phyloP scores from a whole-genome alignment of 92 coral and sea anemone genomes.

The Epizoanthus stellaris region DNA sequence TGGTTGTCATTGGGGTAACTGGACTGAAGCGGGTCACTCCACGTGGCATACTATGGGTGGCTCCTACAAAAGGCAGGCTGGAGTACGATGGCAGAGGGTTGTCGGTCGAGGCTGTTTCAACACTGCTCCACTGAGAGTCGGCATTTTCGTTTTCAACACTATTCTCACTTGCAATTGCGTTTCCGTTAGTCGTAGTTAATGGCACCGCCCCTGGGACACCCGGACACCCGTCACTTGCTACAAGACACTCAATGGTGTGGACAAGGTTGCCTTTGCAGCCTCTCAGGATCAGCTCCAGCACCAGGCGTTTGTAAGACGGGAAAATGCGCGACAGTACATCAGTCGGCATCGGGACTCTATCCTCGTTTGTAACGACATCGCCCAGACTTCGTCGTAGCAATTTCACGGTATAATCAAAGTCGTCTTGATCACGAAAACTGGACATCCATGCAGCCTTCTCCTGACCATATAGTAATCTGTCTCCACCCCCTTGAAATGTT shows the following conservation, averaged over 20 bases:
- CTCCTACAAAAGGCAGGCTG: not conserved
- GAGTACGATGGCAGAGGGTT: not conserved
- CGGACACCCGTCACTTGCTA: slow-evolving; percentile 50
- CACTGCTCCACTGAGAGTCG: not conserved
- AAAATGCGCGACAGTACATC: slow-evolving; percentile 66
- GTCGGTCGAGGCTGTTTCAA: not conserved
- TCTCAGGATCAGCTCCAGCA: slow-evolving; percentile 66
- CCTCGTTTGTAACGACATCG: slow-evolving; percentile 25
- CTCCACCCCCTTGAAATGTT: not conserved
- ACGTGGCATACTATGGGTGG: not conserved
- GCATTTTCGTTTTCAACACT: not conserved
- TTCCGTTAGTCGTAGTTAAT: not conserved
- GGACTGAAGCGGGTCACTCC: not conserved
- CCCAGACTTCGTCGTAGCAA: slow-evolving; percentile 58
- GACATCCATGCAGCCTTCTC: slow-evolving; percentile 6
- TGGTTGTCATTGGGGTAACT: not conserved
- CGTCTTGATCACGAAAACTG: slow-evolving; percentile 63
- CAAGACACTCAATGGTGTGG: slow-evolving; percentile 71
- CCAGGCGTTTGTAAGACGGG: slow-evolving; percentile 64
- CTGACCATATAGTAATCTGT: not conserved
- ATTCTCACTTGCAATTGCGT: not conserved
- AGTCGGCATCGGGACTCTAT: slow-evolving; percentile 55
- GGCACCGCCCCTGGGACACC: no score
- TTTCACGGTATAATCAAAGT: slow-evolving; percentile 66
- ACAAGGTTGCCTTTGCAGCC: slow-evolving; percentile 72